phyloP scores from a whole-genome alignment of 2,888 invertebrate species.

The Drosophila pseudotalamancana region DNA sequence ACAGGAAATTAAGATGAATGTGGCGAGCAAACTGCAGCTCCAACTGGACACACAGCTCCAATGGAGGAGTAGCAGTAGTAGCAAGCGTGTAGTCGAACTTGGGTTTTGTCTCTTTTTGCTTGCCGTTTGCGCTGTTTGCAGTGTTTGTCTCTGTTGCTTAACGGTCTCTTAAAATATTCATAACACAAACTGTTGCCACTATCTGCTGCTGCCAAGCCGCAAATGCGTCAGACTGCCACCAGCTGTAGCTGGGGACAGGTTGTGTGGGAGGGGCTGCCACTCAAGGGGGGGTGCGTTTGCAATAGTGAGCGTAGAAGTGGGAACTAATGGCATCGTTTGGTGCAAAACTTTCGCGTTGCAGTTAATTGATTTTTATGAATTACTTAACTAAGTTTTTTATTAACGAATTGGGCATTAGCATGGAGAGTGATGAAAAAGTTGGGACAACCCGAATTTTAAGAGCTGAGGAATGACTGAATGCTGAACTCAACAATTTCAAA shows the following conservation, averaged over 20 bases:
- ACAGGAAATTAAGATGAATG: constrained; percentile 80
- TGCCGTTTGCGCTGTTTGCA: constrained; percentile 39
- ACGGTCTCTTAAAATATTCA: constrained; percentile 73
- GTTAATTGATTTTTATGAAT: constrained; percentile 75
- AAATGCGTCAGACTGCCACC: constrained; percentile 31
- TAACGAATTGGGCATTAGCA: background rate
- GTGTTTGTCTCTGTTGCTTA: constrained; percentile 43
- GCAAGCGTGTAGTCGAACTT: constrained; percentile 28
- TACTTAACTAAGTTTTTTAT: constrained; percentile 45
- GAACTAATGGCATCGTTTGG: constrained; percentile 38
- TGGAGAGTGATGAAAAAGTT: no score
- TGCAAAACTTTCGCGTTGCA: constrained; percentile 45
- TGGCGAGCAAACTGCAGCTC: constrained; percentile 76
- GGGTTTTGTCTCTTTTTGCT: constrained; percentile 32
- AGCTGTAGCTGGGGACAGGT: constrained; percentile 3
- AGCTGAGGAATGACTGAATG: no score
- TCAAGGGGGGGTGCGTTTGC: no score
- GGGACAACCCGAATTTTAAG: no score
- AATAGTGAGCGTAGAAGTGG: background rate
- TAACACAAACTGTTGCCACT: constrained; percentile 76
- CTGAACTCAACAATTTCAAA: no score
- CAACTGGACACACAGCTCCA: constrained; percentile 32
- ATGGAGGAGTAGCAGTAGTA: constrained; percentile 8
- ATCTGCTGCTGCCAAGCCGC: constrained; percentile 58
- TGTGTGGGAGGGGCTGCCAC: background rate